These are phyloP conservation scores for Chrysolina haemoptera DNA, from an alignment of 2,888 invertebrate species.

Conservation along the genomic window DNA sequence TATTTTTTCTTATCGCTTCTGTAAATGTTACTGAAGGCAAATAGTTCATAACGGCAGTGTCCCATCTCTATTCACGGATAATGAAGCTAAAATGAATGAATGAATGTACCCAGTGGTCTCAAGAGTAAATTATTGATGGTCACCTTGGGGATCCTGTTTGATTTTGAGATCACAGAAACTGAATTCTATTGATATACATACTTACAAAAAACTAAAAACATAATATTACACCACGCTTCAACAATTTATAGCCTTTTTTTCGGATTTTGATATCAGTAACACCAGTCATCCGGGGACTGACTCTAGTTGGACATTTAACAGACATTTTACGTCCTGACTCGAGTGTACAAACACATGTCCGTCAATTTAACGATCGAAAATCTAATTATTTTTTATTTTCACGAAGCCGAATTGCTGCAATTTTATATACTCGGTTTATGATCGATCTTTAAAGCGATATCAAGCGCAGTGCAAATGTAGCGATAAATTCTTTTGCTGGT, in stretches of 20 bases:
- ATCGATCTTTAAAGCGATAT: constrained; percentile 13
- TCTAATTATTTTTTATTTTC: constrained; percentile 16
- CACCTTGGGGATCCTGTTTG: no score
- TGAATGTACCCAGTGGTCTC: no score
- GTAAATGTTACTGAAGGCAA: no score
- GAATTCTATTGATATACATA: no score
- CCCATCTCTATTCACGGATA: no score
- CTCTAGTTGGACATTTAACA: not conserved
- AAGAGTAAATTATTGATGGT: no score
- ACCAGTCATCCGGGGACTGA: not conserved
- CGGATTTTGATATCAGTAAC: not conserved
- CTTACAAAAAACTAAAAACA: not conserved
- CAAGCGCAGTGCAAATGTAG: not conserved
- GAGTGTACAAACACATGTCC: constrained; percentile 8
- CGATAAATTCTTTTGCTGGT: not conserved
- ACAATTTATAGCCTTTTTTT: not conserved
- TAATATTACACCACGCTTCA: not conserved
- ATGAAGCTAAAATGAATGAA: no score
- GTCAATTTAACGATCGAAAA: constrained; percentile 1
- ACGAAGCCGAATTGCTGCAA: not conserved
- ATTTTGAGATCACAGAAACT: no score
- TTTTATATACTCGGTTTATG: constrained; percentile 12
- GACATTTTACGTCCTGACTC: not conserved
- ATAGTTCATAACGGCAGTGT: no score
- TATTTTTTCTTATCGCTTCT: no score